Base-by-base conservation (phyloP, 1,140 invertebrate species). In the Pantala flavescens region DNA sequence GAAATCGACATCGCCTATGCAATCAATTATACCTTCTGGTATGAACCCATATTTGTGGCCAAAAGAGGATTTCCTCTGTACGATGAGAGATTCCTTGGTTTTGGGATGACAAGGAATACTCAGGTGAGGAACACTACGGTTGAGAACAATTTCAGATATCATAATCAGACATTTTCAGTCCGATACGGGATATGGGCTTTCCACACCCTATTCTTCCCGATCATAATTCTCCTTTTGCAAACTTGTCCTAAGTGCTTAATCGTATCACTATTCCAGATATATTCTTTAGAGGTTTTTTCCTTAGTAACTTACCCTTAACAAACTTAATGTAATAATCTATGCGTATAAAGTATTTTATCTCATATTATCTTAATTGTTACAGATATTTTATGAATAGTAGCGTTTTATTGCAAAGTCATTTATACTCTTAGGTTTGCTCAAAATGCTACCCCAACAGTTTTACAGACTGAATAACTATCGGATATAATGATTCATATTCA, bases 21-120 rank as follows among this genome's bases (percentile, higher is more conserved):
- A 19, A 43, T 75, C 0, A 55, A 76, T n/a, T 76, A 71, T 42
- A 5, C 23, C 3, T 7, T 49, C 16, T 76, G 70, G 43, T 87
- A 86, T 80, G 86, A 87, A 75, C 86, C 86, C 16, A 86, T 87
- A 78, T 87, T 83, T 77, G 83, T 87, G 71, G 78, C 82, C 19
- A 78, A 77, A 36, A 77, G 79, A 63, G 78, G 78, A 55, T 79
- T 78, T 12, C 86, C 86, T 7, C 78, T 80, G 3, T 85, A 85
- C 79, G 85, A 87, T 78, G 86, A 87, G 77, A 77, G 86, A 55
- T 87, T 87, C 76, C 82, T 86, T 72, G 86, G 86, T 72, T 87
- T 86, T 79, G 86, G 86, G 12, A 86, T 84, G 77, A 87, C 86
- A 70, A 81, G 86, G 76, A 86, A 86, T 74, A 87, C 86, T 73